Percentiles rank a stretch among this genome's conserved stretches.
Evolutionary conservation across 2,113 vertebrate species (phyloP).

Genomic region (Octodon degus): DNA sequence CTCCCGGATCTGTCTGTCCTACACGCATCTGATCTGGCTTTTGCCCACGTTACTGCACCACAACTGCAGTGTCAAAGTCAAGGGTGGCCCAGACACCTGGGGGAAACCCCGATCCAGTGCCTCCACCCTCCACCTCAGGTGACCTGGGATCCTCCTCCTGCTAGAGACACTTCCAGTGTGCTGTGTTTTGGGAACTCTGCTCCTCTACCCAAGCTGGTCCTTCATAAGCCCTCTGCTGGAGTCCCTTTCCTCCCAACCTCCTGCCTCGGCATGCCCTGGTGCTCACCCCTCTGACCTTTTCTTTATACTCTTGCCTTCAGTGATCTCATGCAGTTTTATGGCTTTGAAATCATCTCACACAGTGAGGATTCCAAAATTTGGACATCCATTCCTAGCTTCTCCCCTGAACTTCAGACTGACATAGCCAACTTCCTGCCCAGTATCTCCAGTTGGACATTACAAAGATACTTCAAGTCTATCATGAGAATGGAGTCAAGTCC

Average conservation of each 20-base stretch:
- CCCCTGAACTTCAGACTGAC: constrained; percentile 12
- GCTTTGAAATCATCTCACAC: constrained; percentile 31
- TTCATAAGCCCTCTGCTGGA: background rate
- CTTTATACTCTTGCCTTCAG: background rate
- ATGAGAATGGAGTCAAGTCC: background rate
- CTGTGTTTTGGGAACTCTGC: background rate
- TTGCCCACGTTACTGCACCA: no score
- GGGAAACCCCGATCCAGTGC: background rate
- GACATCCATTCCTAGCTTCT: constrained; percentile 4
- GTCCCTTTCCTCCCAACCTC: background rate
- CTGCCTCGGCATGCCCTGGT: background rate
- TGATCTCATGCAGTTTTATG: constrained; percentile 7
- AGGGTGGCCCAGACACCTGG: background rate
- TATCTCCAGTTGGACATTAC: background rate
- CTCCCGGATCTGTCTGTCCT: background rate
- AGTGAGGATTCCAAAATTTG: background rate
- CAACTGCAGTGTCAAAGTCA: background rate
- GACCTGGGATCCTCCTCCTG: no score
- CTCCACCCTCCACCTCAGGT: no score
- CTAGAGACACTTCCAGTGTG: accelerated
- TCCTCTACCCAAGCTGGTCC: background rate
- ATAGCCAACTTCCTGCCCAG: background rate
- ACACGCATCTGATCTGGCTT: accelerated
- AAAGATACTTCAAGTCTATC: background rate
- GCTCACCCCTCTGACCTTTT: background rate